phyloP scores from a whole-genome alignment of 2,113 vertebrate genomes.

The Columbina picui region DNA sequence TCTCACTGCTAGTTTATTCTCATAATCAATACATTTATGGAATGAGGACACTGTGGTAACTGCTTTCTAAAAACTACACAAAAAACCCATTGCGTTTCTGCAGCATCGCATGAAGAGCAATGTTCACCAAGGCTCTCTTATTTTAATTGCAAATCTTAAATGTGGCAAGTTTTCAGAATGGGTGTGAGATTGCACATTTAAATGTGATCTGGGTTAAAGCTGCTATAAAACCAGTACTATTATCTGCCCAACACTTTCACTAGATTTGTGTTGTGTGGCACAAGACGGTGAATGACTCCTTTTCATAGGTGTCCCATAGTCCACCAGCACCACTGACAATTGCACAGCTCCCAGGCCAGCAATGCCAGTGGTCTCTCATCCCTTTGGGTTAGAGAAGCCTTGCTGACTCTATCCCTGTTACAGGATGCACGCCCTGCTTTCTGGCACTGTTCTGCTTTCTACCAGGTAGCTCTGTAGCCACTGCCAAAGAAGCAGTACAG shows the following conservation, averaged over 20 bases:
- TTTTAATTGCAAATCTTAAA: constrained; percentile 48
- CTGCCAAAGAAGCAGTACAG: accelerated
- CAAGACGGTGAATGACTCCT: background rate
- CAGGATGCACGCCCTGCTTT: background rate
- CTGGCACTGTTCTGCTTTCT: background rate
- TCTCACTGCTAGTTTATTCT: background rate
- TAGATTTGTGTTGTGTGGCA: background rate
- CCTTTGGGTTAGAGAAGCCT: background rate
- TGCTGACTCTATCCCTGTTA: background rate
- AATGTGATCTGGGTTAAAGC: constrained; percentile 31
- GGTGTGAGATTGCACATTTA: constrained; percentile 51
- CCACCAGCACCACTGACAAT: background rate
- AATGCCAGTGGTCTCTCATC: background rate
- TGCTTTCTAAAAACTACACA: background rate
- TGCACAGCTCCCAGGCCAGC: background rate
- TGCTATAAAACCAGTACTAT: constrained; percentile 9
- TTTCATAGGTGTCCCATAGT: background rate
- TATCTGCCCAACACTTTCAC: background rate
- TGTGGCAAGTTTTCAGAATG: constrained; percentile 18
- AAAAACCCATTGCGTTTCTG: background rate
- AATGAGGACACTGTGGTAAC: background rate
- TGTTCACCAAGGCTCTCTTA: background rate
- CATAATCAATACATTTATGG: background rate
- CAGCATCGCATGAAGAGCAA: background rate
- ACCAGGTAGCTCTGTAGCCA: background rate